Evolutionary conservation across 2,888 invertebrate species (phyloP).

Genomic region (Phaedon cochleariae): DNA sequence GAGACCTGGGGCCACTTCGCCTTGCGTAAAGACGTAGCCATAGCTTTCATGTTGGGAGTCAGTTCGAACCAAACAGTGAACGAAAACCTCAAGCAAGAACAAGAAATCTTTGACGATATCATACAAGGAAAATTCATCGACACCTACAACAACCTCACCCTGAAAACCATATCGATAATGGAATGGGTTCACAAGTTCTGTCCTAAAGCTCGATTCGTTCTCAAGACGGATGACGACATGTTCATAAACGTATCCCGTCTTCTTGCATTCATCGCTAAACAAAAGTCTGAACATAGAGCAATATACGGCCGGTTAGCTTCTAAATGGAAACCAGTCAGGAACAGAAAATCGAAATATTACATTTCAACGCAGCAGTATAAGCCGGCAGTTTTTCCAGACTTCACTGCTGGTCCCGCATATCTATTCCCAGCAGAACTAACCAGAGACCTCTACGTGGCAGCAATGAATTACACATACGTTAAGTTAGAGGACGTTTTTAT

Average conservation of each 20-base stretch:
- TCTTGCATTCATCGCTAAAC: conserved; percentile 71
- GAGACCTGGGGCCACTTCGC: conserved; percentile 85
- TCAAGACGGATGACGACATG: conserved; percentile 91
- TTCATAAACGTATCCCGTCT: conserved; percentile 83
- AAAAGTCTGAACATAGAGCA: conserved; percentile 71
- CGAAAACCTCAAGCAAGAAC: conserved; percentile 69
- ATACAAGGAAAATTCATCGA: conserved; percentile 78
- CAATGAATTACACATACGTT: conserved; percentile 77
- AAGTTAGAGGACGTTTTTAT: conserved; percentile 92
- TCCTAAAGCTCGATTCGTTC: conserved; percentile 75
- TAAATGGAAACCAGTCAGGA: conserved; percentile 86
- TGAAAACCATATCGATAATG: conserved; percentile 83
- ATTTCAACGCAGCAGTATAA: conserved; percentile 81
- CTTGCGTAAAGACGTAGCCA: conserved; percentile 70
- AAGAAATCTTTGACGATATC: conserved; percentile 78
- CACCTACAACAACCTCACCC: conserved; percentile 82
- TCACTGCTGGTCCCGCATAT: conserved; percentile 95
- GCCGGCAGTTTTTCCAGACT: conserved; percentile 82
- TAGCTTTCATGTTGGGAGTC: conserved; percentile 74
- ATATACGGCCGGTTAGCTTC: conserved; percentile 85
- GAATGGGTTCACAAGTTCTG: conserved; percentile 85
- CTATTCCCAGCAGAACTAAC: conserved; percentile 79
- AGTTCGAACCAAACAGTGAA: conserved; percentile 64
- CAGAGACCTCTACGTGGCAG: conserved; percentile 73
- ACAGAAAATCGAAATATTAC: conserved; percentile 87